Evolutionary conservation across 2,113 vertebrate species (phyloP), one percentile per base, ranked within the genome.

Genomic region (Struthio camelus): DNA sequence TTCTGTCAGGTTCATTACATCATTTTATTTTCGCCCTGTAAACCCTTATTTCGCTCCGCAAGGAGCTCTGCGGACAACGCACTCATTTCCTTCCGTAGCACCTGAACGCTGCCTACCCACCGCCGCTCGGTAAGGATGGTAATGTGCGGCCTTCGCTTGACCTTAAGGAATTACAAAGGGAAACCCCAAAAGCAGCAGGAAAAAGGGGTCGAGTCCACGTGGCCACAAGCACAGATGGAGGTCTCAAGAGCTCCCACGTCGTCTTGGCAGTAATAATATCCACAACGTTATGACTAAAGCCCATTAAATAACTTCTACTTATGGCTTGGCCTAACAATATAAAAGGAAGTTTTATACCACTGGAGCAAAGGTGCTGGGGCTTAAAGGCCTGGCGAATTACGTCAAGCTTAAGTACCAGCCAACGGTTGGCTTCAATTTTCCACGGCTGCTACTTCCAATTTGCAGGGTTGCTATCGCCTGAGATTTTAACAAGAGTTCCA

Each of bases 1-100:
- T 97, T 92, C 90, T 93, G 89, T 94, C 92, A 94, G 48, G 7
- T 75, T 80, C 92, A 7, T 90, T 94, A 75, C 73, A 94, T 88
- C 65, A 53, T 80, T 86, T 91, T 69, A 79, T 44, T 79, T 94
- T 85, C 71, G 79, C 69, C 76, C 76, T 80, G 66, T 2, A 84
- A 25, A 64, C 87, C 89, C 87, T 89, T 24, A 40, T 59, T 95
- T 76, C 92, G 86, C 62, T 61, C 61, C 44, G 59, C 24, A 61
- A 87, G 36, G 40, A 83, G 82, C 78, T 71, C 67, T 46, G 44
- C 76, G 73, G 28, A 84, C 40, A 72, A 80, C 1, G 6, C 2
- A 73, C 70, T 90, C 30, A 7, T 56, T 51, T 42, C 67, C 66
- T 73, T 20, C 75, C 20, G 78, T 56, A 84, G 65, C 77, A 90